phyloP scores from a whole-genome alignment of 2,888 invertebrate species.

The Muschampia plurimacula region DNA sequence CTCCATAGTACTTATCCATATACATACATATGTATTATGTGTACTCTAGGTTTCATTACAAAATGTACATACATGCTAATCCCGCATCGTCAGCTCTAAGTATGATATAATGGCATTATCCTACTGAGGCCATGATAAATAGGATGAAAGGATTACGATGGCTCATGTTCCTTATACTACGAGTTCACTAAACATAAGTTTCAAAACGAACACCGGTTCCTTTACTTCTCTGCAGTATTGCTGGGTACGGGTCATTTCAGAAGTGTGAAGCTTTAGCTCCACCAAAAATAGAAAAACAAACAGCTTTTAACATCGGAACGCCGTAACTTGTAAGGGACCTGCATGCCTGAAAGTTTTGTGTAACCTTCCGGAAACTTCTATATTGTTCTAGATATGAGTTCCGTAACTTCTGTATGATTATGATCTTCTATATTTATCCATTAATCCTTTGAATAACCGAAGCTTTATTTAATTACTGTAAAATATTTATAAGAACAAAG shows the following conservation, averaged over 20 bases:
- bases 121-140: slow-evolving; percentile 37
- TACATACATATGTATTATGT: background rate
- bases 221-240: background rate
- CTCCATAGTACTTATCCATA: background rate
- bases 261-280: no score
- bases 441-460: no score
- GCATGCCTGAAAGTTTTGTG: no score
- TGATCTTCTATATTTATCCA: no score
- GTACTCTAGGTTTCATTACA: slow-evolving; percentile 9
- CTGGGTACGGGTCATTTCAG: background rate
- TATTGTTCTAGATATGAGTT: no score
- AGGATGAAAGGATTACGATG: slow-evolving; percentile 41
- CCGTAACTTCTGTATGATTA: no score
- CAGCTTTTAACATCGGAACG: no score
- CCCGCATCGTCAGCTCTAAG: slow-evolving; percentile 30
- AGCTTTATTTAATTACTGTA: no score
- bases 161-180: slow-evolving; percentile 15
- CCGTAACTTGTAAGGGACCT: no score
- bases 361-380: no score
- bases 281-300: no score
- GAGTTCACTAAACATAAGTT: slow-evolving; percentile 13
- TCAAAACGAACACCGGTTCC: background rate
- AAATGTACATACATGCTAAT: slow-evolving; percentile 21
- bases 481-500: no score
- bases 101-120: slow-evolving; percentile 41